Evolutionary conservation across 2,888 invertebrate species (phyloP), one percentile per base, ranked within the genome.

Genomic region (Eremobia ochroleuca): DNA sequence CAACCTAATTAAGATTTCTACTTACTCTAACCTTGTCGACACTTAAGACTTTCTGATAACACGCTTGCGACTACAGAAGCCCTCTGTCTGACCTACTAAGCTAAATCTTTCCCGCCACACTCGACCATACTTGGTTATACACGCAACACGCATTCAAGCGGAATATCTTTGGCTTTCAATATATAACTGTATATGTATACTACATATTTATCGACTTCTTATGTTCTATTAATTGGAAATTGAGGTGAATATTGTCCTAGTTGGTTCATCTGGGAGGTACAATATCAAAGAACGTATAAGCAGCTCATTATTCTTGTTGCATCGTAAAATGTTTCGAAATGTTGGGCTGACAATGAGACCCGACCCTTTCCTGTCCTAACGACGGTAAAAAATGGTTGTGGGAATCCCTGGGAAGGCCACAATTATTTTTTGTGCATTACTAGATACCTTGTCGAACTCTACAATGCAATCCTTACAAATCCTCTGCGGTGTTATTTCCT

Each of bases 1-100:
- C 40, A 77, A 61, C 46, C 31, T 75, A 68, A 76, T 79, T 79
- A 74, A 58, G 61, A 68, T 62, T 78, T 71, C 66, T 34, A 64
- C 34, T 74, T 49, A 59, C n/a, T 46, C 21, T 75, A 76, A 73
- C 75, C 70, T 76, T 79, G 46, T 46, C 70, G n/a, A 61, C 37
- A 58, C 77, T 70, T 73, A 77, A 84, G 77, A 77, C 77, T 78
- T 77, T 86, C 78, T 74, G 83, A 81, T 85, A 83, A 80, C 78
- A 69, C 25, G 67, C 72, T 66, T 65, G 70, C 69, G 59, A 59
- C 61, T 72, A 81, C 79, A 81, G 84, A 86, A 86, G 84, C 87
- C 86, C 78, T 87, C 85, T 13, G 52, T n/a, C n/a, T 86, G 86
- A 85, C 88, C 87, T 83, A 87, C 79, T 86, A 80, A 82, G 58